Evolutionary conservation across 2,888 invertebrate species (phyloP).

Genomic region (Omphaloscelis lunosa): DNA sequence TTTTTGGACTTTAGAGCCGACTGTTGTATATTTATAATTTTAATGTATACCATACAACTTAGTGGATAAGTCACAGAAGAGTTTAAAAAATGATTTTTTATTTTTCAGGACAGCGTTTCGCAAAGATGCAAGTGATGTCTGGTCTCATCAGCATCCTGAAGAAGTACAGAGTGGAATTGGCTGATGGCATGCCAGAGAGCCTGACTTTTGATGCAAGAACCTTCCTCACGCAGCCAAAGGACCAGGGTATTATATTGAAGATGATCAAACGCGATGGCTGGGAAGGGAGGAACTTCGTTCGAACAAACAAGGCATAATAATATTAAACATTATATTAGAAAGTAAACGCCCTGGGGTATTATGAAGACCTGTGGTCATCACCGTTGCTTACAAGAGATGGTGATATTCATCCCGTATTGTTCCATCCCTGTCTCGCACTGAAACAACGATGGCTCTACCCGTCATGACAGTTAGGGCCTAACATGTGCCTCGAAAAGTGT

Average conservation of each 20-base stretch:
- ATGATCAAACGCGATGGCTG: slow-evolving; percentile 54
- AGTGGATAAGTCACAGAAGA: too few relatives aligned
- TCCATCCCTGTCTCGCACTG: background rate
- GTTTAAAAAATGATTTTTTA: background rate
- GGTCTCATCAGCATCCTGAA: slow-evolving; percentile 73
- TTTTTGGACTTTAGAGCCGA: too few relatives aligned
- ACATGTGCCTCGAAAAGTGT: background rate
- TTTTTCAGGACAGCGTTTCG: slow-evolving; percentile 32
- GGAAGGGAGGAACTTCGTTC: slow-evolving; percentile 47
- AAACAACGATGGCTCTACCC: background rate
- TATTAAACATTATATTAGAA: background rate
- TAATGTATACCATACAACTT: background rate
- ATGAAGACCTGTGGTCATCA: background rate
- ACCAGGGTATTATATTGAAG: slow-evolving; percentile 56
- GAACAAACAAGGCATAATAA: background rate
- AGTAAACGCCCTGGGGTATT: background rate
- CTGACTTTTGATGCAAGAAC: slow-evolving; percentile 47
- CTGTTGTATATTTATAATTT: background rate
- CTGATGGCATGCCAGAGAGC: slow-evolving; percentile 62
- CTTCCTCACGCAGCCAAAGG: slow-evolving; percentile 36
- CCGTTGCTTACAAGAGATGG: background rate
- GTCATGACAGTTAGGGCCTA: background rate
- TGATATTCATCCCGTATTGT: background rate
- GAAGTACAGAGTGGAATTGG: slow-evolving; percentile 69
- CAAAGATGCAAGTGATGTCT: slow-evolving; percentile 73